Evolutionary conservation across 2,113 vertebrate genomes (phyloP).

Genomic region (Polypterus senegalus): DNA sequence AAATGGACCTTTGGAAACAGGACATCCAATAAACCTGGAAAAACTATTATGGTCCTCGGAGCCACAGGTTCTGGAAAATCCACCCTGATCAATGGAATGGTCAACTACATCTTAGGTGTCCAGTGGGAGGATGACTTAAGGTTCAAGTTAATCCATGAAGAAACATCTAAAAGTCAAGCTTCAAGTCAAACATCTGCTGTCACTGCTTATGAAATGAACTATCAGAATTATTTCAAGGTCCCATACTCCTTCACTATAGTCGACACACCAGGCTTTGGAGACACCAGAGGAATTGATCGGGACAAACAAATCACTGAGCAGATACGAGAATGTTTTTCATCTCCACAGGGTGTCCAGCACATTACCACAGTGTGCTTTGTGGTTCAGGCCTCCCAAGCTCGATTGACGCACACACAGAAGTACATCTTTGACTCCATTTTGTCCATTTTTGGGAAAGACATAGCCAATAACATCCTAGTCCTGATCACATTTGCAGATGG

Average conservation of each 20-base stretch:
- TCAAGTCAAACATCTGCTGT: slow-evolving; percentile 16
- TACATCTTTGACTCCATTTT: too few relatives aligned
- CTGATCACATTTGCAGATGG: too few relatives aligned
- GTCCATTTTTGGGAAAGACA: too few relatives aligned
- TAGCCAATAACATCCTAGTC: too few relatives aligned
- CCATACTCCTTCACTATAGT: slow-evolving; percentile 22
- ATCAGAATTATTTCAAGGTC: slow-evolving; percentile 7
- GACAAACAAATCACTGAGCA: slow-evolving; percentile 7
- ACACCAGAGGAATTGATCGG: slow-evolving; percentile 3
- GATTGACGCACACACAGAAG: neutral
- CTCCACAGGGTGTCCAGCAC: slow-evolving; percentile 1
- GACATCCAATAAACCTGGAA: neutral
- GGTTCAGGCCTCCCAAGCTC: slow-evolving; percentile 10
- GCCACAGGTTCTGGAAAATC: slow-evolving; percentile 16
- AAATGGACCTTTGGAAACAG: slow-evolving; percentile 2
- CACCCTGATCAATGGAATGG: slow-evolving; percentile 11
- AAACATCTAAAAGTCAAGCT: slow-evolving; percentile 9
- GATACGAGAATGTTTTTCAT: slow-evolving; percentile 12
- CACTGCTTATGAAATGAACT: slow-evolving; percentile 13
- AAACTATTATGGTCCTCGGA: slow-evolving; percentile 16
- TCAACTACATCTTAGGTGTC: slow-evolving; percentile 22
- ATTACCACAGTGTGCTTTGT: slow-evolving; percentile 19
- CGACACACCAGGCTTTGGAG: slow-evolving; percentile 24
- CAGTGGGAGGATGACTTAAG: slow-evolving; percentile 14
- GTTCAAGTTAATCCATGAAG: slow-evolving; percentile 14